phyloP scores from a whole-genome alignment of 2,888 invertebrate species.

The Polydrusus cervinus region DNA sequence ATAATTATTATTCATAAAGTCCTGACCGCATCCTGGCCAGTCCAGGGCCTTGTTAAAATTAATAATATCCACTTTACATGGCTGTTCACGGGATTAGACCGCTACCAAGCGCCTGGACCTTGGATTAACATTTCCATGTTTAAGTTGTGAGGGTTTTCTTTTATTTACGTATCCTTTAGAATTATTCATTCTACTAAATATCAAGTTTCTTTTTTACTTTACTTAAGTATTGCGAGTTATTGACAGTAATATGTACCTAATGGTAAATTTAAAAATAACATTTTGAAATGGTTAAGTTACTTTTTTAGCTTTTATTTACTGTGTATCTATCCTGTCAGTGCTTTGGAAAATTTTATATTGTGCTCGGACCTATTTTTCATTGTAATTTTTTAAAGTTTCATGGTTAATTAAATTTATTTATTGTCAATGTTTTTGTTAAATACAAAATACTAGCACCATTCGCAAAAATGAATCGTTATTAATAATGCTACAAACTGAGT shows the following conservation, averaged over 20 bases:
- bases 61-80: slow-evolving; percentile 69
- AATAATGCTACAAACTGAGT: no score
- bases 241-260: neutral
- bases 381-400: no score
- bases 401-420: no score
- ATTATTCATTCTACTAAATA: slow-evolving; percentile 37
- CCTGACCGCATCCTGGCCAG: slow-evolving; percentile 67
- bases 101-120: slow-evolving; percentile 53
- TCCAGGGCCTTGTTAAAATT: slow-evolving; percentile 66
- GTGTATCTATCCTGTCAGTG: no score
- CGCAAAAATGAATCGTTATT: no score
- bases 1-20: slow-evolving; percentile 72
- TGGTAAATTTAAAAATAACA: no score
- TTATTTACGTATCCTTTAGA: slow-evolving; percentile 30
- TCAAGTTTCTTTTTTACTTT: neutral
- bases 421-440: no score
- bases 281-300: no score
- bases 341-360: no score
- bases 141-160: slow-evolving; percentile 36
- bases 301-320: no score
- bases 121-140: slow-evolving; percentile 55
- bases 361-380: no score
- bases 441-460: no score
- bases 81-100: slow-evolving; percentile 63
- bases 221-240: neutral